Evolutionary conservation across 2,113 vertebrate species (phyloP).

Genomic region (Upupa epops): DNA sequence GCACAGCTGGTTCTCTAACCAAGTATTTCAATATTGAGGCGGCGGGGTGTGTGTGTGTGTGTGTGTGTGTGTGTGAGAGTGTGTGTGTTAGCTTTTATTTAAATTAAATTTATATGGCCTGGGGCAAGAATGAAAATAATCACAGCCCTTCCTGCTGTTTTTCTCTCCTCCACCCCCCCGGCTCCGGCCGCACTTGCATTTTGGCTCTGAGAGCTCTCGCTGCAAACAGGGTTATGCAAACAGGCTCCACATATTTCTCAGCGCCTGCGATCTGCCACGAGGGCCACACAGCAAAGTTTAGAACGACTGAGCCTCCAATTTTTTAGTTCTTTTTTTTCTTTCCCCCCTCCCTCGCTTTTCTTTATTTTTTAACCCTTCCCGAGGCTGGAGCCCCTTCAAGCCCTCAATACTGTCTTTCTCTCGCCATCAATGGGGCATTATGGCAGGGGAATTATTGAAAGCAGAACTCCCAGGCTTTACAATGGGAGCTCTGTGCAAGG

Average conservation of each 20-base stretch:
- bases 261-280: slow-evolving; percentile 13
- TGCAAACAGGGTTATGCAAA: slow-evolving; percentile 51
- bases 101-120: slow-evolving; percentile 42
- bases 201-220: background rate
- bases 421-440: slow-evolving; percentile 79
- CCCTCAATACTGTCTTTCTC: slow-evolving; percentile 80
- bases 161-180: background rate
- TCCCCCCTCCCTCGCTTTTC: background rate
- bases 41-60: no score
- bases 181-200: slow-evolving; percentile 24
- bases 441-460: slow-evolving; percentile 78
- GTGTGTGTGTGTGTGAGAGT: no score
- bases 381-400: background rate
- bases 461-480: slow-evolving; percentile 76
- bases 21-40: slow-evolving; percentile 51
- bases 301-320: background rate
- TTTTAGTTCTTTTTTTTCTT: background rate
- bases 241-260: slow-evolving; percentile 46
- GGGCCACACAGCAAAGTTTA: slow-evolving; percentile 60
- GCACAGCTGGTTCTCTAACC: slow-evolving; percentile 40
- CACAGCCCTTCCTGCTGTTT: slow-evolving; percentile 41
- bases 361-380: slow-evolving; percentile 73
- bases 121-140: slow-evolving; percentile 62
- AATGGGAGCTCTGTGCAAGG: slow-evolving; percentile 79
- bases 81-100: no score